Base-by-base conservation (phyloP, 2,888 invertebrate genomes). In the Spodoptera exigua region DNA sequence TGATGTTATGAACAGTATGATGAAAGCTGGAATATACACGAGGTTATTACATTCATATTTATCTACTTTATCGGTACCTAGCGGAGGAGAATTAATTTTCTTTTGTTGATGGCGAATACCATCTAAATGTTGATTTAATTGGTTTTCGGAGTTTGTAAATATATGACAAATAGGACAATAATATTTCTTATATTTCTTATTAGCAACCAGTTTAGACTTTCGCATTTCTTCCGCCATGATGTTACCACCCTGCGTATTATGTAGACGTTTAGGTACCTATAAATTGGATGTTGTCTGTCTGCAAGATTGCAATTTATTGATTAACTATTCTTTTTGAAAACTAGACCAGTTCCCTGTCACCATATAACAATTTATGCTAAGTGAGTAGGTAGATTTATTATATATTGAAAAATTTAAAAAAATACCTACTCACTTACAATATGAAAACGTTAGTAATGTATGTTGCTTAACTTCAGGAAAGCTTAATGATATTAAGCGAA, bases 81-180 rank as follows among this genome's bases (percentile, higher is more conserved):
- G 60, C 16, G 73, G 75, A 66, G 80, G 82, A 76, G 66, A 79
- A 74, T 77, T 81, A 78, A 82, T 75, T 78, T 83, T 84, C 74
- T 78, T 90, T 76, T 89, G 85, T 74, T 84, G 88, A 81, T 94
- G 94, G 61, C 88, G 87, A 73, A 88, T 79, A 56, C 94, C 93
- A 73, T 90, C 87, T 63, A 93, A 78, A 83, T 94, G 94, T 74
- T 94, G 89, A 78, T 87, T 84, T 72, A 91, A 86, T 83, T 94
- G 94, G 77, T 85, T 87, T 70, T 86, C 86, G 0, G 93, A 93
- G 79, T 94, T 94, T n/a, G 92, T 89, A 59, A 83, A 87, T 59
- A 89, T 74, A 45, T 87, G 79, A 78, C 94, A 94, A 55, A 83
- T 64, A 14, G 83, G 75, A 66, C 93, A 94, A 77, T 89, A 85